Conservation (phyloP, 2,797 vertebrate species). For the Thamnophis elegans region DNA sequence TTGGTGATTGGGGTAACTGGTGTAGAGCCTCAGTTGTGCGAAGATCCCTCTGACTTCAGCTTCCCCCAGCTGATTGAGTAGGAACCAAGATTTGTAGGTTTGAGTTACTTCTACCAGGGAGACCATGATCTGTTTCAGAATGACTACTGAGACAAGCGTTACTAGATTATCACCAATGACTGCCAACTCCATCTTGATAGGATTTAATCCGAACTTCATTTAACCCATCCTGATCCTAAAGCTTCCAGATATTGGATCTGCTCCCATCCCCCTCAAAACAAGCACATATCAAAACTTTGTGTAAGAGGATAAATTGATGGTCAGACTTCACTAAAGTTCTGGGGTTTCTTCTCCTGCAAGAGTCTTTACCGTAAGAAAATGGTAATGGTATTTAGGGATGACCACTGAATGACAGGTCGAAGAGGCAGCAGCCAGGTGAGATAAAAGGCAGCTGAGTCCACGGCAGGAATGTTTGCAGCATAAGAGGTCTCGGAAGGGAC, state of each 20-base stretch:
- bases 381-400: background rate
- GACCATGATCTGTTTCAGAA: background rate
- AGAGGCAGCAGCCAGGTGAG: background rate
- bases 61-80: background rate
- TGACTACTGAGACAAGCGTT: background rate
- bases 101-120: background rate
- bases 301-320: background rate
- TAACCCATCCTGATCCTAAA: background rate
- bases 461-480: background rate
- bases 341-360: background rate
- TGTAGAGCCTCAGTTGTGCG: background rate
- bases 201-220: background rate
- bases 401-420: background rate
- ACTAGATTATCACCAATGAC: background rate
- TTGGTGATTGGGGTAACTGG: background rate
- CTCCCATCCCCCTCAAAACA: background rate
- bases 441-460: background rate
- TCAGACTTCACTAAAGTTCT: background rate
- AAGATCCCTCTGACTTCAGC: background rate
- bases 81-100: background rate
- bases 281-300: background rate
- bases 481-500: background rate
- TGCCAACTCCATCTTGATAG: background rate
- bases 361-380: background rate
- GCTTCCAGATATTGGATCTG: background rate